Percentiles rank a stretch among this genome's conserved stretches.
These are phyloP conservation scores for Escarpia spicata DNA, from an alignment of 2,888 invertebrate species.

Conservation along the genomic window DNA sequence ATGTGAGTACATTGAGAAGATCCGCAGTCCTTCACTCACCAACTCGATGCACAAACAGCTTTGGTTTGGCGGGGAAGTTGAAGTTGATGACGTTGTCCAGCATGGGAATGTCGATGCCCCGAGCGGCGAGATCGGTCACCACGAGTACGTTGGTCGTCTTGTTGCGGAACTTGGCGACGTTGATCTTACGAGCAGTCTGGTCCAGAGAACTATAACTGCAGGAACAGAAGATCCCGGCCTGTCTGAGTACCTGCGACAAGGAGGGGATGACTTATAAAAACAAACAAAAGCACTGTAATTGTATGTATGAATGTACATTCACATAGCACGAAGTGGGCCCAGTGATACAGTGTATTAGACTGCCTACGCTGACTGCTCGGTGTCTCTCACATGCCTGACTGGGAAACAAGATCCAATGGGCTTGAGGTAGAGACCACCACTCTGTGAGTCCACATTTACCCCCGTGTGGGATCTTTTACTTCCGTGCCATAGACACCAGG, in stretches of 20 bases:
- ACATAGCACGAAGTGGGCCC: no score
- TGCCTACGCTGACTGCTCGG: no score
- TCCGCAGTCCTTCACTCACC: constrained; percentile 73
- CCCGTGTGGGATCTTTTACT: no score
- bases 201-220: constrained; percentile 96
- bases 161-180: constrained; percentile 77
- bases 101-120: constrained; percentile 96
- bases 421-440: no score
- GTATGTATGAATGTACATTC: no score
- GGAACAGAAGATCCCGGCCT: constrained; percentile 78
- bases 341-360: no score
- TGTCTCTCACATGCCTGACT: no score
- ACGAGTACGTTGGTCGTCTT: constrained; percentile 81
- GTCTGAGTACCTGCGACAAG: constrained; percentile 66
- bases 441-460: no score
- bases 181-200: constrained; percentile 92
- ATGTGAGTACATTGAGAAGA: neutral
- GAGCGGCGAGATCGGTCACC: constrained; percentile 97
- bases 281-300: no score
- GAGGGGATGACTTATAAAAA: neutral
- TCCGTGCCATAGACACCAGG: no score
- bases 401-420: no score
- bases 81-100: constrained; percentile 96
- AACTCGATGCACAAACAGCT: constrained; percentile 97
- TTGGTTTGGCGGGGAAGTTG: constrained; percentile 96